Conservation (phyloP, 2,888 invertebrate species). For the Dorcus parallelipipedus region DNA sequence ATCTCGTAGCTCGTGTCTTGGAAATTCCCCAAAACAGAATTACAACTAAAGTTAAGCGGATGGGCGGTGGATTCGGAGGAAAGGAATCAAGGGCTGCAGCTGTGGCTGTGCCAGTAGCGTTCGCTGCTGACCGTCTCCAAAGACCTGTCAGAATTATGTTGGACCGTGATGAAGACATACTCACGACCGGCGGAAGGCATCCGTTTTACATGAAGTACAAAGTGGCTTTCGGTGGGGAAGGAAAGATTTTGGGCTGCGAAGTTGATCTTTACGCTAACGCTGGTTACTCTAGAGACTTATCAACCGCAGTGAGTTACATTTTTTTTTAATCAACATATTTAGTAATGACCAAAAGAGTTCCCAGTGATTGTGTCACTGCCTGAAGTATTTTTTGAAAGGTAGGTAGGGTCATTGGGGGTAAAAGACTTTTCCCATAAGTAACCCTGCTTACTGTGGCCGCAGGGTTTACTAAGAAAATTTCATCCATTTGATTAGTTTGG, state of each 20-base stretch:
- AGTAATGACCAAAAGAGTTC: no score
- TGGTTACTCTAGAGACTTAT: constrained; percentile 80
- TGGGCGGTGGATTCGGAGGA: constrained; percentile 96
- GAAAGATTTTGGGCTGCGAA: constrained; percentile 70
- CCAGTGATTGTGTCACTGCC: no score
- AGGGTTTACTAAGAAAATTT: no score
- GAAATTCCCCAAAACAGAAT: constrained; percentile 72
- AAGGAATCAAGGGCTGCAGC: constrained; percentile 77
- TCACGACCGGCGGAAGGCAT: constrained; percentile 83
- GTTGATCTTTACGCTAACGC: constrained; percentile 77
- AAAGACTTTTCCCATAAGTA: no score
- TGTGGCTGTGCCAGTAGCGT: constrained; percentile 69
- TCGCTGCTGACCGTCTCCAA: constrained; percentile 76
- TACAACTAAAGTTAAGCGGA: constrained; percentile 73
- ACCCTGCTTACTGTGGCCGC: no score
- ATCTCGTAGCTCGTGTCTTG: constrained; percentile 65
- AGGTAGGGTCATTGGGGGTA: no score
- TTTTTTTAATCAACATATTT: no score
- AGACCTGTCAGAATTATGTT: constrained; percentile 83
- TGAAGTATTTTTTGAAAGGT: no score
- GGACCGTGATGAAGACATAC: constrained; percentile 94
- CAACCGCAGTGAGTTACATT: constrained; percentile 61
- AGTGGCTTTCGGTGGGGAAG: constrained; percentile 72
- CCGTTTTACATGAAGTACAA: constrained; percentile 85
- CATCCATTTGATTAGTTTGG: no score